These are phyloP conservation scores for Pseudobourletiella spinata DNA, from an alignment of 1,140 invertebrate genomes.

Conservation along the genomic window DNA sequence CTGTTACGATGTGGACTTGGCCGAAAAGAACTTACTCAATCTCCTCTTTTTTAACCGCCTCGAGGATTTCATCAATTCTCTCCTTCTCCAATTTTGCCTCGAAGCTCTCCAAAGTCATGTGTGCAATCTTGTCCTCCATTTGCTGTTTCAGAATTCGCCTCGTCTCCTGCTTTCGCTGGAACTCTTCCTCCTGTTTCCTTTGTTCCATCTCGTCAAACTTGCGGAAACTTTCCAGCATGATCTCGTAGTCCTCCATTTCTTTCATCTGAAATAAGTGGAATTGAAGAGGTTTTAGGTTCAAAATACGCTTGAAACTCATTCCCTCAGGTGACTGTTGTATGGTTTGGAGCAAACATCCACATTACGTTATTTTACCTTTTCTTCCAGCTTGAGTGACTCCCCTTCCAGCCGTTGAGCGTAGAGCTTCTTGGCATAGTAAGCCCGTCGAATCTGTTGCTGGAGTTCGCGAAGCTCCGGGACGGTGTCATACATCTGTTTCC, in stretches of 20 bases:
- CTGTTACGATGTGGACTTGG: not conserved
- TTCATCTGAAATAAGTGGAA: constrained; percentile 17
- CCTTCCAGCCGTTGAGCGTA: constrained; percentile 33
- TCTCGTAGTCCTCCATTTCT: constrained; percentile 21
- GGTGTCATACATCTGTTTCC: constrained; percentile 28
- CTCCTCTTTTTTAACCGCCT: constrained; percentile 28
- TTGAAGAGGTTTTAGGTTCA: too few species aligned
- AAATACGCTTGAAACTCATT: not conserved
- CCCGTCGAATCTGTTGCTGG: constrained; percentile 25
- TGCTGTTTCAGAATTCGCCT: constrained; percentile 23
- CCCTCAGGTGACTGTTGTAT: not conserved
- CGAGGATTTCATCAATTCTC: constrained; percentile 33
- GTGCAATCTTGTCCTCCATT: constrained; percentile 26
- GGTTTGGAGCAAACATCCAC: not conserved
- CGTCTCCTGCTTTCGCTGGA: constrained; percentile 19
- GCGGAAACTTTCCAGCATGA: constrained; percentile 23
- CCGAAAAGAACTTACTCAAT: constrained; percentile 21
- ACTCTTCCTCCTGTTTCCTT: constrained; percentile 7
- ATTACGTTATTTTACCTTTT: constrained; percentile 20
- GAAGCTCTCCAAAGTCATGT: constrained; percentile 19
- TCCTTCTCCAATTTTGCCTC: constrained; percentile 24
- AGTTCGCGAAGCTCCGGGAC: constrained; percentile 30
- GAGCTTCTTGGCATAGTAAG: constrained; percentile 34
- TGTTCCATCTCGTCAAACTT: constrained; percentile 20
- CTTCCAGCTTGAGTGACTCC: constrained; percentile 28